phyloP scores from a whole-genome alignment of 2,113 vertebrate species.

The Limnothrissa miodon region DNA sequence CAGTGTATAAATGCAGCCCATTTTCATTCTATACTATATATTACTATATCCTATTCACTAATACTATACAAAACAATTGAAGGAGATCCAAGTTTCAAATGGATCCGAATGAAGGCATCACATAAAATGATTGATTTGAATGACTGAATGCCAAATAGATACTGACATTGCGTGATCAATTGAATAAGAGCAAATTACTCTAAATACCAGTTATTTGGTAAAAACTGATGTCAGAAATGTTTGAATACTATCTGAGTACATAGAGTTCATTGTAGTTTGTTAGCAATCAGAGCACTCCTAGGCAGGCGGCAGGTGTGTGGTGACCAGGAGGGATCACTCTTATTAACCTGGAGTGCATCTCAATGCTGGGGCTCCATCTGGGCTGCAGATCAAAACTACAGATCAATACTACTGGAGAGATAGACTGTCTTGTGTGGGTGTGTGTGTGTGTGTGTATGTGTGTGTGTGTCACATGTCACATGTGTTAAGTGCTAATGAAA shows the following conservation, averaged over 20 bases:
- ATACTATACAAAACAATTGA: too few species aligned
- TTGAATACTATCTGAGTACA: not conserved
- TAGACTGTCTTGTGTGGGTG: not conserved
- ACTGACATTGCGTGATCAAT: too few species aligned
- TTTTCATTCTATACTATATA: too few species aligned
- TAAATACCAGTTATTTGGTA: not conserved
- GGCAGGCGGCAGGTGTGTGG: not conserved
- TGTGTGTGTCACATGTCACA: not conserved
- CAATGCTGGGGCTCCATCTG: not conserved
- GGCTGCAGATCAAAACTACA: conserved; percentile 14
- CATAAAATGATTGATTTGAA: too few species aligned
- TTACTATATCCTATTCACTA: too few species aligned
- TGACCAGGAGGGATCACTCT: not conserved
- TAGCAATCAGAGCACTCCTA: not conserved
- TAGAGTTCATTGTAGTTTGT: not conserved
- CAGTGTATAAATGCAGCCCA: not conserved
- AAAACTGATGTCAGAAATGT: not conserved
- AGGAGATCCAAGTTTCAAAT: too few species aligned
- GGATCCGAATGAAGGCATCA: too few species aligned
- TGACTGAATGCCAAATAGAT: too few species aligned
- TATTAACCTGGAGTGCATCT: not conserved
- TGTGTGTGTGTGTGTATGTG: conserved; percentile 25
- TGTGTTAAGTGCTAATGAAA: not conserved
- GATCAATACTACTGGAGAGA: conserved; percentile 6
- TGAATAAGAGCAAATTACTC: too few species aligned